Evolutionary conservation across 2,113 vertebrate genomes (phyloP).

Genomic region (Brachyhypopomus gauderio): DNA sequence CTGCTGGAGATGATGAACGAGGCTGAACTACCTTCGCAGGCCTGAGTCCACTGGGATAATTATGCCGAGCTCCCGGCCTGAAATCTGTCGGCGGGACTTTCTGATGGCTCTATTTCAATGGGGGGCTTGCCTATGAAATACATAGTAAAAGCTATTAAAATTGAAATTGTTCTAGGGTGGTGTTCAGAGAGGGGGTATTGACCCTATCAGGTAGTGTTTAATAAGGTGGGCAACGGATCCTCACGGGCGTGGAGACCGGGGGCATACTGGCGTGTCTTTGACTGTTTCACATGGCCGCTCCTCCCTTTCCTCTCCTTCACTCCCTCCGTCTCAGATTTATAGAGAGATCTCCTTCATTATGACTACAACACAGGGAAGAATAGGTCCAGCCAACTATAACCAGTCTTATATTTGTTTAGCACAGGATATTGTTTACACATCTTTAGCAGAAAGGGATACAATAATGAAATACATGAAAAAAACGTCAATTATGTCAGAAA

Average conservation of each 20-base stretch:
- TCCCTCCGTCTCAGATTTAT: not conserved
- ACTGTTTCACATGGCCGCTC: too few species aligned
- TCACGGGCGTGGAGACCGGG: slow-evolving; percentile 58
- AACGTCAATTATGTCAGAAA: too few species aligned
- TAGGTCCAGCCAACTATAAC: not conserved
- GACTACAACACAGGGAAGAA: slow-evolving; percentile 6
- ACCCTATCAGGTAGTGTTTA: slow-evolving; percentile 90
- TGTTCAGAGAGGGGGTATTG: slow-evolving; percentile 83
- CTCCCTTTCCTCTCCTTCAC: slow-evolving; percentile 41
- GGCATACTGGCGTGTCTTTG: slow-evolving; percentile 51
- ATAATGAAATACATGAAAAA: not conserved
- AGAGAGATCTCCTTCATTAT: slow-evolving; percentile 31
- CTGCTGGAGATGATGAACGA: slow-evolving; percentile 94
- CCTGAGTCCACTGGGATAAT: slow-evolving; percentile 97
- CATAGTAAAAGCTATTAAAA: slow-evolving; percentile 99
- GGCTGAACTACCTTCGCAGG: slow-evolving; percentile 93
- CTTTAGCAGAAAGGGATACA: not conserved
- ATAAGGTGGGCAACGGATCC: slow-evolving; percentile 84
- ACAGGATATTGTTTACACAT: too few species aligned
- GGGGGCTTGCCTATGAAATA: slow-evolving; percentile 83
- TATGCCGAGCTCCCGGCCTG: slow-evolving; percentile 93
- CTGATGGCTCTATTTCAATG: slow-evolving; percentile 99
- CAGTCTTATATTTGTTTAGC: too few species aligned
- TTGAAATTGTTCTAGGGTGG: slow-evolving; percentile 99
- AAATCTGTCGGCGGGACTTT: slow-evolving; percentile 92